Conservation (phyloP, 1,140 invertebrate genomes). For the Ctenoplectra terminalis region DNA sequence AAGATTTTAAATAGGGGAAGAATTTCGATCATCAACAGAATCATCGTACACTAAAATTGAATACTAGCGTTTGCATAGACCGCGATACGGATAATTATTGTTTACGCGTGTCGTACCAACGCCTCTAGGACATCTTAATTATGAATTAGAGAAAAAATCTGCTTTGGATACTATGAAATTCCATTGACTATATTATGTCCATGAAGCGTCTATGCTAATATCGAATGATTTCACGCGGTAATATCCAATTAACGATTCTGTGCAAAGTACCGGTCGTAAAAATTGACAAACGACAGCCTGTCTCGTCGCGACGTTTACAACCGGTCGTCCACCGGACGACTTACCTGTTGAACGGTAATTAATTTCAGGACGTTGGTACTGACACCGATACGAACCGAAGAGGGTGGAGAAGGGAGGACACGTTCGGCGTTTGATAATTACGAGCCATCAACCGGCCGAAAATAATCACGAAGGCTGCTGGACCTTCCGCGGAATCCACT, state of each 20-base stretch:
- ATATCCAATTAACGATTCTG: background rate
- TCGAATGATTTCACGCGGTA: background rate
- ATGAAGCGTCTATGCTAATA: background rate
- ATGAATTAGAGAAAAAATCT: too few relatives aligned
- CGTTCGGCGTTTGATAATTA: background rate
- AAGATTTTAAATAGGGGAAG: too few relatives aligned
- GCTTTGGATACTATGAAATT: too few relatives aligned
- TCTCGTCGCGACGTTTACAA: constrained; percentile 41
- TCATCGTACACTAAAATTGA: background rate
- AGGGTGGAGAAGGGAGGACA: too few relatives aligned
- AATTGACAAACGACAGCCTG: constrained; percentile 50
- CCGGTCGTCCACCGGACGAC: constrained; percentile 22
- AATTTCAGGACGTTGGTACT: constrained; percentile 34
- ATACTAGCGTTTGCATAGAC: background rate
- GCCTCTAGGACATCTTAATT: too few relatives aligned
- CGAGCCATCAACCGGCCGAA: background rate
- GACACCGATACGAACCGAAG: constrained; percentile 21
- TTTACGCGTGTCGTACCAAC: too few relatives aligned
- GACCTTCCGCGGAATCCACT: constrained; percentile 1
- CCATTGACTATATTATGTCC: too few relatives aligned
- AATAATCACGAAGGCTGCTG: constrained; percentile 21
- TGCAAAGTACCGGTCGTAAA: background rate
- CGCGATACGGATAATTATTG: background rate
- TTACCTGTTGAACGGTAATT: constrained; percentile 66
- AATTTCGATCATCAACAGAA: background rate